These are phyloP conservation scores for Simalia tracyae DNA, from an alignment of 2,797 vertebrate species.

Conservation along the genomic window DNA sequence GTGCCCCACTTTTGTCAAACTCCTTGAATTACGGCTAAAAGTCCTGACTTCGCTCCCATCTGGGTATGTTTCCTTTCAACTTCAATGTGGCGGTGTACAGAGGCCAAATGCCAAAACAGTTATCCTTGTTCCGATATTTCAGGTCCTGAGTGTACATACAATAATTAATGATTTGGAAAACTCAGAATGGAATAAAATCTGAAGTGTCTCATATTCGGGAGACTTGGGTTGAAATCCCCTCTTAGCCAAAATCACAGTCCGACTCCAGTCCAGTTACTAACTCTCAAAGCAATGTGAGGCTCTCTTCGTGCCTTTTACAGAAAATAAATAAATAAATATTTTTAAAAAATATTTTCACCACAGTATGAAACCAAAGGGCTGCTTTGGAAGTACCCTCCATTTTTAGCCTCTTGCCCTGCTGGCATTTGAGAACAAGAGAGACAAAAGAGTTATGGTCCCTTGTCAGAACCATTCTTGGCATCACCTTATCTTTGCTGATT, in stretches of 20 bases:
- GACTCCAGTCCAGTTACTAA: background rate
- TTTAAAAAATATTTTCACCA: background rate
- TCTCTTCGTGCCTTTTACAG: background rate
- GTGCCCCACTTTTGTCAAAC: no score
- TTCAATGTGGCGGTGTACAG: no score
- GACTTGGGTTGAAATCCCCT: background rate
- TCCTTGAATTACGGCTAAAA: no score
- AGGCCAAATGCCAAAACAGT: no score
- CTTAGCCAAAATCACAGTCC: background rate
- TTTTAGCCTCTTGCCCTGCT: background rate
- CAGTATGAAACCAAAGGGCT: background rate
- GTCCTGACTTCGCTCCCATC: no score
- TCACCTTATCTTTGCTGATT: slow-evolving; percentile 21
- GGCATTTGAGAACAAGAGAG: background rate
- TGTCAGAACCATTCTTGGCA: slow-evolving; percentile 27
- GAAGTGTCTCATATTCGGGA: background rate
- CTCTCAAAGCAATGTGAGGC: background rate
- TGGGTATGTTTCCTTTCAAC: no score
- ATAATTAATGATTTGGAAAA: background rate
- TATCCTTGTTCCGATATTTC: no score
- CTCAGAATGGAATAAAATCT: background rate
- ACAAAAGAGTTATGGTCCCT: slow-evolving; percentile 1
- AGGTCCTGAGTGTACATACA: background rate
- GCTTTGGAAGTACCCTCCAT: background rate
- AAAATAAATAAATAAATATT: background rate